Conservation (phyloP, 2,797 vertebrate genomes). For the Ibycter americanus region DNA sequence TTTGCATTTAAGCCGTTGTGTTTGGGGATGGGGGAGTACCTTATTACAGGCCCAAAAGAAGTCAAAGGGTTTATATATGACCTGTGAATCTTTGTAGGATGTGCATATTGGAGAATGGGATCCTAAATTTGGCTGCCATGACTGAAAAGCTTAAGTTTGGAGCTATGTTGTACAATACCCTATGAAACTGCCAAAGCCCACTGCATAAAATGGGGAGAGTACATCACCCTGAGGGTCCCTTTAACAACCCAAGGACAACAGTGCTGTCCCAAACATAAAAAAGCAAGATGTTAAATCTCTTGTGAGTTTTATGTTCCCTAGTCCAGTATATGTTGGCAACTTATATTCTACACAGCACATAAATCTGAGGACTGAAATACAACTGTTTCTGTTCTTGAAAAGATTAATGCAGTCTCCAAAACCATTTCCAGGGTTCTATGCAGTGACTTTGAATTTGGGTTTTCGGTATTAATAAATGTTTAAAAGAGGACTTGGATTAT, state of each 20-base stretch:
- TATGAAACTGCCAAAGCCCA: background rate
- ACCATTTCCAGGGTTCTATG: background rate
- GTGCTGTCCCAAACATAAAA: background rate
- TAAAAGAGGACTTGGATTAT: background rate
- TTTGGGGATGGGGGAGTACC: rapidly evolving
- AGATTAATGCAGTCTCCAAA: background rate
- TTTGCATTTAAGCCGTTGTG: background rate
- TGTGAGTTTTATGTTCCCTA: background rate
- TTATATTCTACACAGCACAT: background rate
- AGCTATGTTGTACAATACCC: background rate
- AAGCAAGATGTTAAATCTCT: background rate
- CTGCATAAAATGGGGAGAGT: background rate
- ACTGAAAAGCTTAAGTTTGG: background rate
- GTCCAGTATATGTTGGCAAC: background rate
- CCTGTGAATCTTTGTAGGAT: background rate
- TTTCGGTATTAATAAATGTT: background rate
- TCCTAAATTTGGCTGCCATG: background rate
- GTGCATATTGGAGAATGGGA: background rate
- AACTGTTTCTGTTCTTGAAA: background rate
- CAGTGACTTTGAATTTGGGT: background rate
- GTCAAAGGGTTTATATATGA: background rate
- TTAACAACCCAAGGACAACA: background rate
- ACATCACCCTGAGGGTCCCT: background rate
- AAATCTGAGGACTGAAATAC: background rate
- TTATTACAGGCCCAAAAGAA: background rate